phyloP scores from a whole-genome alignment of 2,888 invertebrate species.

The Mechanitis messenoides region DNA sequence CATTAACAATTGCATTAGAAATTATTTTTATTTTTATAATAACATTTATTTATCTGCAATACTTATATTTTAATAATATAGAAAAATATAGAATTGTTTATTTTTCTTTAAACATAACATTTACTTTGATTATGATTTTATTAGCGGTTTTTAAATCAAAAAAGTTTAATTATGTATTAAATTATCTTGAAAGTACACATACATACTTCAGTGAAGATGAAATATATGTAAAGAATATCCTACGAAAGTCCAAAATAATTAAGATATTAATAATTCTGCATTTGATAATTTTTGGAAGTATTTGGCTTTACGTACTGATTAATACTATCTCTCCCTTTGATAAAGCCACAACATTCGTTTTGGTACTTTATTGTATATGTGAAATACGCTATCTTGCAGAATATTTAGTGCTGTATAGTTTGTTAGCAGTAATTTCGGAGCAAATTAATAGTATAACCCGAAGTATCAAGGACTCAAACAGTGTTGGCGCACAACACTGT shows the following conservation, averaged over 20 bases:
- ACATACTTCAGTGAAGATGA: not conserved
- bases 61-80: too few relatives aligned
- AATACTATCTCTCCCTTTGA: not conserved
- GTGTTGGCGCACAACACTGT: not conserved
- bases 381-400: slow-evolving; percentile 27
- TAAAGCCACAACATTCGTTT: not conserved
- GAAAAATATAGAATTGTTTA: too few relatives aligned
- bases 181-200: not conserved
- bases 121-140: not conserved
- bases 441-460: slow-evolving; percentile 36
- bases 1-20: not conserved
- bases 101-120: not conserved
- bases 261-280: not conserved
- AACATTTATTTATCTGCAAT: too few relatives aligned
- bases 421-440: slow-evolving; percentile 35
- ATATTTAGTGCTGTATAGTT: slow-evolving; percentile 32
- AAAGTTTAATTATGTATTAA: not conserved
- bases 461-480: slow-evolving; percentile 16
- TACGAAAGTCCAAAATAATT: not conserved
- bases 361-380: not conserved
- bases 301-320: not conserved
- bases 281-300: not conserved
- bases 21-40: not conserved
- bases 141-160: not conserved
- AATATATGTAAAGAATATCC: not conserved